Base-by-base conservation (phyloP, 2,797 vertebrate species). In the Spea hammondii region DNA sequence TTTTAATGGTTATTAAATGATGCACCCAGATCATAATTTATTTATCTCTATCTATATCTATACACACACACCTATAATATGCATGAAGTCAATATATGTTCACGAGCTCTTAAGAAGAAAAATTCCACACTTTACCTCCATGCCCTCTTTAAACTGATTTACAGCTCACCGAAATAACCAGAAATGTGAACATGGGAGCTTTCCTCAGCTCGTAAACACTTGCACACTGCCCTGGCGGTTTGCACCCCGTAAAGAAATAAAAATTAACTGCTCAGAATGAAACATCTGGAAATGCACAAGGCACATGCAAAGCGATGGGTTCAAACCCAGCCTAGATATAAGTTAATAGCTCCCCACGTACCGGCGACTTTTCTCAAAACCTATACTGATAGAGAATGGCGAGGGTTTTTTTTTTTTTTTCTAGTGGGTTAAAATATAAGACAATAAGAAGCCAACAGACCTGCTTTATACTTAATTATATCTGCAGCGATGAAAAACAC, bases 121-220 rank as follows among this genome's bases (percentile, higher is more conserved):
- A 32, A 32, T 32, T 12, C 4, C 7, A 12, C 3, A 17, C 14
- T 62, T 62, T 17, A 62, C 59, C 59, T 62, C n/a, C n/a, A 32
- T 1, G 59, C 6, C 14, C 47, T 55, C 54, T 74, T 68, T 59
- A 51, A 53, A 51, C 46, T 51, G 77, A 79, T 73, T 74, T 79
- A 62, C 64, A 74, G 50, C 65, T 47, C 8, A 74, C 57, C 46
- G 54, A 62, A 79, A 60, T n/a, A 51, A 72, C 12, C 46, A 50
- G 54, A 45, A 65, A 74, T 67, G 51, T 73, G 77, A 51, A 79
- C 57, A 79, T 70, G 73, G 71, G 10, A 79, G 77, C 65, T 79
- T 79, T 79, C 77, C 65, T 79, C 77, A 79, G 77, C 77, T 79
- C 77, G 70, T 79, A 79, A 79, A 79, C 77, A 79, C 77, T 72